Evolutionary conservation across 2,113 vertebrate species (phyloP), one percentile per base, ranked within the genome.

Genomic region (Tetrax tetrax): DNA sequence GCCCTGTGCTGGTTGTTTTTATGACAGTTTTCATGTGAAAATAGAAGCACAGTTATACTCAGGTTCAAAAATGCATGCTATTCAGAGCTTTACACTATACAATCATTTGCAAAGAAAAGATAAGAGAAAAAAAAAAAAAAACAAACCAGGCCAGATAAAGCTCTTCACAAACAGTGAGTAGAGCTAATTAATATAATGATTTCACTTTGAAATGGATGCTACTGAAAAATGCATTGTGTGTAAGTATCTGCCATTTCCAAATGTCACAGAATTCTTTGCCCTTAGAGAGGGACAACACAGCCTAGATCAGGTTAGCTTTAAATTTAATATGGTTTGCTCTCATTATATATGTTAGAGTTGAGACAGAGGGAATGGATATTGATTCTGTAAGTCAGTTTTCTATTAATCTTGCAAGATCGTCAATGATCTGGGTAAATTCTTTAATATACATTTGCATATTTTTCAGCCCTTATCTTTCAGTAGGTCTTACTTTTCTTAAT

Each of bases 201-300:
- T 63, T 20, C n/a, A 19, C 27, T 79, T 88, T 79, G 59, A 83
- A 90, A 83, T n/a, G 65, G 50, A 80, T 66, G 63, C 50, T 89
- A n/a, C 54, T 95, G 79, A 88, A 93, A 90, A 95, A 92, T 86
- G 41, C 50, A 65, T n/a, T 22, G 45, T 45, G 31, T 80, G 50
- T 76, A 92, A 77, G 41, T 53, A 74, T 64, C 37, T 93, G 76
- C 47, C 20, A 43, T 89, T 77, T 95, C 37, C 64, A 90, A 93
- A 90, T 92, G 68, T 89, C 83, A 86, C 3, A 54, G 70, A 79
- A 69, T 77, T 79, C 66, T 72, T 88, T 90, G 53, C 27, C 29
- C 63, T 83, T 31, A n/a, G 33, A 87, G 29, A 71, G n/a, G 41
- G 50, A 93, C 29, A 85, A 45, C 27, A 82, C 84, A 92, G 47